Evolutionary conservation across 2,888 invertebrate genomes (phyloP), one percentile per base, ranked within the genome.

Genomic region (Spialia ferax): DNA sequence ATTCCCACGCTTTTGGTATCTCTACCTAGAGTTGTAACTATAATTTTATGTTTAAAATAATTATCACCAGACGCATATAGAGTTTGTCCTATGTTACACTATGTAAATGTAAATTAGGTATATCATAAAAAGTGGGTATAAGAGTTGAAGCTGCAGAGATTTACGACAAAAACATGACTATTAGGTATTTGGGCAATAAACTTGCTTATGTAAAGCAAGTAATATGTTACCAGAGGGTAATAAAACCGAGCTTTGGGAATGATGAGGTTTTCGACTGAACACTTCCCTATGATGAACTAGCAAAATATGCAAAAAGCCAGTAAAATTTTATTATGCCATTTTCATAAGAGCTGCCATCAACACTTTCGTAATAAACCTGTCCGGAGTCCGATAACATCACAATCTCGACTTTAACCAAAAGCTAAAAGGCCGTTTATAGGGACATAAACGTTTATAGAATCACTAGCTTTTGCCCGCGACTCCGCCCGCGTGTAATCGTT

Each of bases 361-460:
- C 83, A 81, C 82, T 85, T 84, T 81, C 75, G 81, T 85, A 86
- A 89, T 90, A 91, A 91, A 91, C 87, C 86, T 86, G 88, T 90
- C 88, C 70, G 71, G 68, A 74, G 71, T 71, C 77, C 79, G 91
- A 91, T 91, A 91, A 85, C 84, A 91, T 91, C 91, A 85, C 86
- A 87, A 90, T 87, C 85, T 87, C 76, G 75, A 82, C 81, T 68
- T 83, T 75, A 72, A 82, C 87, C 86, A 85, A 91, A 89, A 90
- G 88, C 88, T 87, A 89, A 91, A 89, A 89, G 83, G 82, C 85
- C 90, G 86, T 91, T 92, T 91, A 91, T 88, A 85, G 85, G 85
- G 80, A 85, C 88, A 92, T 93, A 90, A 93, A 93, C 88, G 89
- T 91, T 93, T 93, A 91, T 93, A 86, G 90, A 92, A 88, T 91